These are phyloP conservation scores for Blastobasis adustella DNA, from an alignment of 2,888 invertebrate genomes.

Conservation along the genomic window DNA sequence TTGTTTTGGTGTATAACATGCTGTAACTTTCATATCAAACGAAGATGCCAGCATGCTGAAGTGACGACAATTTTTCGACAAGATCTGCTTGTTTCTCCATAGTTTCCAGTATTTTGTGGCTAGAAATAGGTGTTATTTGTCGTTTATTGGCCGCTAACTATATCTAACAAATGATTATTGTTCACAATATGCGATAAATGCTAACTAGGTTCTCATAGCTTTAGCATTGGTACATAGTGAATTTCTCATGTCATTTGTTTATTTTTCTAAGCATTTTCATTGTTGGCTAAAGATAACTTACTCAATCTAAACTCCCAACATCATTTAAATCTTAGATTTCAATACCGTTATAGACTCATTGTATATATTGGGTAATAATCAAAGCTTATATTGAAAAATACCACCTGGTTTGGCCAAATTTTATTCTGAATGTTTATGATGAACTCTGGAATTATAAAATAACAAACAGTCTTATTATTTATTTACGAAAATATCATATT, in stretches of 20 bases:
- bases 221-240: not conserved
- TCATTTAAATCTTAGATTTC: too few relatives aligned
- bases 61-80: not conserved
- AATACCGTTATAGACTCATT: too few relatives aligned
- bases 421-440: too few relatives aligned
- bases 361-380: too few relatives aligned
- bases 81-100: not conserved
- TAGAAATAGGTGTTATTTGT: conserved; percentile 12
- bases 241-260: not conserved
- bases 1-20: conserved; percentile 29
- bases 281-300: too few relatives aligned
- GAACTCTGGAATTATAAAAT: too few relatives aligned
- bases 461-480: too few relatives aligned
- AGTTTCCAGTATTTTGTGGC: not conserved
- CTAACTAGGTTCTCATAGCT: not conserved
- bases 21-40: not conserved
- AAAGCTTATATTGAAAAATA: too few relatives aligned
- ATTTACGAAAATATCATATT: too few relatives aligned
- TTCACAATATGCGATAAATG: not conserved
- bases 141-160: not conserved
- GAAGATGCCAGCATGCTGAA: conserved; percentile 10
- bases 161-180: too few relatives aligned
- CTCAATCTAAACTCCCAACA: too few relatives aligned
- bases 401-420: too few relatives aligned
- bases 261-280: not conserved